Base-by-base conservation (phyloP, 1,140 invertebrate genomes). In the Pseudomyrmex pallidus region DNA sequence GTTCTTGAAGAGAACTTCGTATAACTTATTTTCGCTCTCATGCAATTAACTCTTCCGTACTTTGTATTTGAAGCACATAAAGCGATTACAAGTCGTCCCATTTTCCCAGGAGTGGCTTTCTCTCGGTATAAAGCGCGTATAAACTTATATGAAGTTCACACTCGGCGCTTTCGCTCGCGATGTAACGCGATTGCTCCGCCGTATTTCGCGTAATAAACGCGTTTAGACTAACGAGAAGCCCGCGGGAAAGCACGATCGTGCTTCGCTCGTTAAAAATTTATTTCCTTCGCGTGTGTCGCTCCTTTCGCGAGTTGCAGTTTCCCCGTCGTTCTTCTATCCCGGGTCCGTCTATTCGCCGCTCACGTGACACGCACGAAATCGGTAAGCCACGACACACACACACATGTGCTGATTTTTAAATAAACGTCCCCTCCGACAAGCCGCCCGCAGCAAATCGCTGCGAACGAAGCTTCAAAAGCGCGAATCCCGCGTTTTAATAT, bases 371-470 rank as follows among this genome's bases (percentile, higher is more conserved):
- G 44, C 52, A 77, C 57, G 56, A 54, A 57, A 80, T 80, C 76
- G 44, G 54, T 70, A 52, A 86, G 70, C 52, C 48, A 10, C 35
- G 74, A 61, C 54, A 66, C 54, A 25, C 62, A 68, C n/a, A n/a
- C n/a, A n/a, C n/a, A n/a, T n/a, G n/a, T 64, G 57, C 50, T 73
- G 63, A 87, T 87, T 84, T 87, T 87, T 87, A 87, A 87, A 80
- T 87, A 87, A 87, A 87, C 74, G 54, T 56, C 50, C 72, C 35
- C 57, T 73, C 56, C 20, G 10, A 57, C 17, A 78, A 35, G 20
- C 1, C 52, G 5, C 35, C 17, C 64, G 13, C 35, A 1, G 50
- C 35, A 13, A 61, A 62, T 74, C 20, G 20, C 17, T 25, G 44
- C 44, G 17, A 77, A 35, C 56, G 15, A 7, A 22, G 48, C 50